Conservation (phyloP, 2,888 invertebrate genomes). For the Lochmaea capreae region DNA sequence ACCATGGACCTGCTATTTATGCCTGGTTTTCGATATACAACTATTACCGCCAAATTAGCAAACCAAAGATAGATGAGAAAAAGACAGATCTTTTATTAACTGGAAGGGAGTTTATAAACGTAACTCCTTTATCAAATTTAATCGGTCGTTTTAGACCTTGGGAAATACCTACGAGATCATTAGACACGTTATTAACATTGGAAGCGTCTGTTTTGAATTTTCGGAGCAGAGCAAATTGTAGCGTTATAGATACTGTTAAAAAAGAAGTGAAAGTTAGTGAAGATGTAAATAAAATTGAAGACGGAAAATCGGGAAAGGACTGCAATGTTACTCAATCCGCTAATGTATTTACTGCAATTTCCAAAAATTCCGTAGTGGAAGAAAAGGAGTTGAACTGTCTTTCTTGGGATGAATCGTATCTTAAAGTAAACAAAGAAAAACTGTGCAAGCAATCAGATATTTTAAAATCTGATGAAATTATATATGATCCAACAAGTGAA, state of each 20-base stretch:
- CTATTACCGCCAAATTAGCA: conserved; percentile 28
- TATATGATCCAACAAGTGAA: neutral
- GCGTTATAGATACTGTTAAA: conserved; percentile 24
- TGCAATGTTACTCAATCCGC: conserved; percentile 16
- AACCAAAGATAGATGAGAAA: conserved; percentile 8
- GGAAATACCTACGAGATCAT: conserved; percentile 33
- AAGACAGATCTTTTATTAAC: conserved; percentile 17
- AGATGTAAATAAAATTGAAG: conserved; percentile 19
- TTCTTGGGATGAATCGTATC: conserved; percentile 16
- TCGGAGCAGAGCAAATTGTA: conserved; percentile 11
- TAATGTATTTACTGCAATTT: conserved; percentile 9
- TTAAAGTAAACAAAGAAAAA: conserved; percentile 1
- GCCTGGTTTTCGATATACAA: conserved; percentile 45
- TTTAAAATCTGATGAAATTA: neutral
- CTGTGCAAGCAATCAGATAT: neutral
- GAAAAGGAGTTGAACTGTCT: conserved; percentile 26
- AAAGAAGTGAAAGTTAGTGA: conserved; percentile 18
- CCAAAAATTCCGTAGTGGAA: conserved; percentile 14
- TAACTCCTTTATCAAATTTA: conserved; percentile 27
- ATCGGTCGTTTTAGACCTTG: conserved; percentile 27
- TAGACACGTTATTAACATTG: conserved; percentile 37
- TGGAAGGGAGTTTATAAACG: conserved; percentile 18
- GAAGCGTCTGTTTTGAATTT: conserved; percentile 10
- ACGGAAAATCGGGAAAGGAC: conserved; percentile 21
- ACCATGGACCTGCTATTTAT: conserved; percentile 48